A percentile compares a stretch with the other conserved stretches of the same genome.
These are phyloP conservation scores for Lepidocyrtoides sp. DNA, from an alignment of 2,888 invertebrate genomes.

Conservation along the genomic window DNA sequence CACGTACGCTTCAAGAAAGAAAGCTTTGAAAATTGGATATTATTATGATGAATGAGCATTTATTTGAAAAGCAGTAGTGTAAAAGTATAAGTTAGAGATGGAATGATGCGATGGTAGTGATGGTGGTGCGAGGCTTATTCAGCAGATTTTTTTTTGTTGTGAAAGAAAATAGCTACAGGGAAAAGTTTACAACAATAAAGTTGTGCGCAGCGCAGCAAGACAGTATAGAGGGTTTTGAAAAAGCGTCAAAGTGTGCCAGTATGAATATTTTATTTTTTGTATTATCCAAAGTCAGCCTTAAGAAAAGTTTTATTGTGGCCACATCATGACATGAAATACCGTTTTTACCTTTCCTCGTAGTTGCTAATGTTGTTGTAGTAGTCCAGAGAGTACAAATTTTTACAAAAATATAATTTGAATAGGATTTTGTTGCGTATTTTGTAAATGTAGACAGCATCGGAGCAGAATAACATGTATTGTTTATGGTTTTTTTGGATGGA, in stretches of 20 bases:
- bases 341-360: constrained; percentile 19
- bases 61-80: not conserved
- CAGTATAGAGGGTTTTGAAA: not conserved
- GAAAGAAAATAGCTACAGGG: not conserved
- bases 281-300: not conserved
- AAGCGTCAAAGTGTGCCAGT: constrained; percentile 16
- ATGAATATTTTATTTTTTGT: constrained; percentile 41
- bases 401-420: not conserved
- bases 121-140: not conserved
- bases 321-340: constrained; percentile 31
- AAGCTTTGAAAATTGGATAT: constrained; percentile 28
- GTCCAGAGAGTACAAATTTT: constrained; percentile 18
- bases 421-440: not conserved
- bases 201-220: not conserved
- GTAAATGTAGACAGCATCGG: not conserved
- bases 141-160: not conserved
- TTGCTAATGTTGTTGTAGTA: not conserved
- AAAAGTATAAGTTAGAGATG: not conserved
- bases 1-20: not conserved
- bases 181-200: not conserved
- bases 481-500: constrained; percentile 53
- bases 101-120: not conserved
- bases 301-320: constrained; percentile 47
- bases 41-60: constrained; percentile 33
- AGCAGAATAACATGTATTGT: constrained; percentile 28